phyloP scores from a whole-genome alignment of 30 jellyfish, hydroid and myxozoan species.

The Sanderia malayensis region DNA sequence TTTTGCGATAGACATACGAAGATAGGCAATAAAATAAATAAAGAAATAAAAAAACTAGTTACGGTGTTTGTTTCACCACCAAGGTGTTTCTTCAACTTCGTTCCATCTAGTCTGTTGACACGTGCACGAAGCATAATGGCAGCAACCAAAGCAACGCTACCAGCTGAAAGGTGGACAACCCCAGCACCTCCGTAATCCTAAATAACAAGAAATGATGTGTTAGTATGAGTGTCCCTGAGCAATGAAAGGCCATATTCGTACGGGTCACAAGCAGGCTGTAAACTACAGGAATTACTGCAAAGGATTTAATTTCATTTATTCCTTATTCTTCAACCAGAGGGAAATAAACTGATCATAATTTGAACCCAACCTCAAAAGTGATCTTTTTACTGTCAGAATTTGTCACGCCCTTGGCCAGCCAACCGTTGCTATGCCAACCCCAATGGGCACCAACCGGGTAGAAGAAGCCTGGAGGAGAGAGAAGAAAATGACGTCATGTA shows the following conservation, averaged over 20 bases:
- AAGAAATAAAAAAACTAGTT: too few species aligned
- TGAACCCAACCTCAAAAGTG: constrained; percentile 36
- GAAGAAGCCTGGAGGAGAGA: constrained; percentile 72
- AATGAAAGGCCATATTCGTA: too few species aligned
- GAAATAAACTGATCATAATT: background rate
- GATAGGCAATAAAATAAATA: too few species aligned
- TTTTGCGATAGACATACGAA: too few species aligned
- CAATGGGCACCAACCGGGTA: constrained; percentile 93
- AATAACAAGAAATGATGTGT: too few species aligned
- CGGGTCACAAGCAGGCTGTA: too few species aligned
- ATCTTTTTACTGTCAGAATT: constrained; percentile 44
- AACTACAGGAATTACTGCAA: too few species aligned
- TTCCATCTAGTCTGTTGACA: constrained; percentile 34
- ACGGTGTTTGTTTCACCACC: constrained; percentile 91
- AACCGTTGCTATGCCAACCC: constrained; percentile 75
- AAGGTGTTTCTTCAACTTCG: constrained; percentile 23
- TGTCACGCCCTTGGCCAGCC: constrained; percentile 77
- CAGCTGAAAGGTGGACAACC: constrained; percentile 76
- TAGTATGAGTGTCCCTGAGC: too few species aligned
- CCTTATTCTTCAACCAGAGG: too few species aligned
- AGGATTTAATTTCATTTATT: too few species aligned
- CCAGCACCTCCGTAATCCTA: constrained; percentile 92
- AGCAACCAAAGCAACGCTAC: constrained; percentile 83
- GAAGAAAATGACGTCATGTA: too few species aligned
- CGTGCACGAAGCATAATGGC: constrained; percentile 72